Base-by-base conservation (phyloP, 1,140 invertebrate species). In the Aphelenchoides fujianensis region DNA sequence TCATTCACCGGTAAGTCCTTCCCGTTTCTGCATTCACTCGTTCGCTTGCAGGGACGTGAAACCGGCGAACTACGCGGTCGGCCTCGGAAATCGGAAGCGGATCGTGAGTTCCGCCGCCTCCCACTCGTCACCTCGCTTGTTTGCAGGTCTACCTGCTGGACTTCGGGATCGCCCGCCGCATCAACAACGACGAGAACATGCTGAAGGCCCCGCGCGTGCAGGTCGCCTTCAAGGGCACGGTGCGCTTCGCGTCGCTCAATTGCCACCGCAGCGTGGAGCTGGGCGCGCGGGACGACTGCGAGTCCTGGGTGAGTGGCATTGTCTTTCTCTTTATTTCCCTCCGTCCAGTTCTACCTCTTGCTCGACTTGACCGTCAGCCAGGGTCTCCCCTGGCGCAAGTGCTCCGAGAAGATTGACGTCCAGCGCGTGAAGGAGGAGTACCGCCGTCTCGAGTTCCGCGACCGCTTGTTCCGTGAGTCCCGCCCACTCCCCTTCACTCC, bases 341-440 rank as follows among this genome's bases (percentile, higher is more conserved):
- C n/a, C n/a, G n/a, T n/a, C n/a, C n/a, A n/a, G n/a, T 68, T 81
- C 23, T 81, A 81, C 30, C 41, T 81, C 19, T 28, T 81, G 16
- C 28, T 73, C 0, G 76, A 79, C 57, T 48, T 82, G 27, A 59
- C 70, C 19, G 30, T 54, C 31, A 19, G 52, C n/a, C 16, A 7
- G 36, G 76, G 72, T 16, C 54, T 74, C 28, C 73, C 74, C 7
- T 76, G 77, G 77, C 68, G 67, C 23, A 72, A 55, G 19, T 80
- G 79, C 27, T n/a, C 28, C 7, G 71, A 78, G 35, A 74, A 74
- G 35, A 64, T 75, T n/a, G 76, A 69, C 34, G 74, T 75, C 0
- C 35, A 55, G 9, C 71, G 23, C 7, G 12, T 57, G 1, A 81
- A 81, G 48, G 19, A 72, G 52, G 52, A 76, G 27, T 72, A 30